phyloP scores from a whole-genome alignment of 1,140 invertebrate species.

The Bombus sibiricus region DNA sequence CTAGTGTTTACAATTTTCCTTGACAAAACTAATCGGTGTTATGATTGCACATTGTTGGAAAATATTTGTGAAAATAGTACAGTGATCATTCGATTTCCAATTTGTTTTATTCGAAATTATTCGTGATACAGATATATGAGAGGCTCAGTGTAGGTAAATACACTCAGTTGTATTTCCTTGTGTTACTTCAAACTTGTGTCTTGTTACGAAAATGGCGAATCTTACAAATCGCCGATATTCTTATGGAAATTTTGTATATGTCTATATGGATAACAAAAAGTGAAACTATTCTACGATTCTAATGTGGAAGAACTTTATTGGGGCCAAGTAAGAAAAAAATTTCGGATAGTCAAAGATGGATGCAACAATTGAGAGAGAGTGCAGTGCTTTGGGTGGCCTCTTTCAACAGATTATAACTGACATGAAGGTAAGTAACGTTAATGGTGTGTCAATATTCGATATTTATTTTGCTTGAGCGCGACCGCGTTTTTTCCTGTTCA shows the following conservation, averaged over 20 bases:
- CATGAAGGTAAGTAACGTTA: conserved; percentile 88
- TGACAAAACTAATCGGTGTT: conserved; percentile 8
- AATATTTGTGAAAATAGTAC: not conserved
- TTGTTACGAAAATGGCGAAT: conserved; percentile 55
- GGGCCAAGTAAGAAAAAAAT: conserved; percentile 40
- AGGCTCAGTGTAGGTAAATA: not conserved
- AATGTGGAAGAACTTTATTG: conserved; percentile 25
- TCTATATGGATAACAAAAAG: conserved; percentile 44
- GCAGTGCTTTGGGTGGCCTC: conserved; percentile 90
- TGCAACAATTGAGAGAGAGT: conserved; percentile 89
- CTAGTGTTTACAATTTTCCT: conserved; percentile 43
- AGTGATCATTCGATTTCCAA: not conserved
- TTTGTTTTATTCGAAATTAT: not conserved
- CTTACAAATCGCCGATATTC: conserved; percentile 24
- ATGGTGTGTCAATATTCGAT: not conserved
- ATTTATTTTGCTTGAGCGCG: not conserved
- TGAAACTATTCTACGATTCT: conserved; percentile 38
- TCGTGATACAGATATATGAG: not conserved
- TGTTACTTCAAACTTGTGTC: not conserved
- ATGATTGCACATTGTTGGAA: conserved; percentile 9
- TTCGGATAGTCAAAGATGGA: conserved; percentile 83
- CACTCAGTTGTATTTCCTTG: not conserved
- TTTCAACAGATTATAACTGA: conserved; percentile 93
- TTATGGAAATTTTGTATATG: conserved; percentile 15
- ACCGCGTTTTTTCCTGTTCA: conserved; percentile 33